These are phyloP conservation scores for Nicator chloris DNA, from an alignment of 2,113 vertebrate species.

Conservation along the genomic window DNA sequence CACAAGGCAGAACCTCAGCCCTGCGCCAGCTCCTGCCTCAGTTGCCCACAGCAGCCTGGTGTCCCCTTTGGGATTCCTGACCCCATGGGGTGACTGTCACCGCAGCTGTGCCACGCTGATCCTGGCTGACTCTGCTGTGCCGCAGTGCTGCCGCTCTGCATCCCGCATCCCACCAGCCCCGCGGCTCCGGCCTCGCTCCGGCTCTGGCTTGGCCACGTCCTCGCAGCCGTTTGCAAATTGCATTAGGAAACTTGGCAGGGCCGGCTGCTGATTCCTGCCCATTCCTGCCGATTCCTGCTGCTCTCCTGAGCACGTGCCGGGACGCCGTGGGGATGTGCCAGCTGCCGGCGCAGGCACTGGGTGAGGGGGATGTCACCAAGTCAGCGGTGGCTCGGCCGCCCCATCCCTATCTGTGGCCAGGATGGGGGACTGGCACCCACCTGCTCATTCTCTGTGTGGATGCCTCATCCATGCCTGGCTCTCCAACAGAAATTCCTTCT, in stretches of 20 bases:
- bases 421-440: not conserved
- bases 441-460: not conserved
- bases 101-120: fast-evolving
- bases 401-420: not conserved
- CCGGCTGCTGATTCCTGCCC: not conserved
- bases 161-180: not conserved
- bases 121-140: not conserved
- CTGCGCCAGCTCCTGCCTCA: not conserved
- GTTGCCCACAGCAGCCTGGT: fast-evolving
- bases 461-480: not conserved
- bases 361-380: not conserved
- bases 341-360: not conserved
- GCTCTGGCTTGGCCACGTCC: not conserved
- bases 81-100: fast-evolving
- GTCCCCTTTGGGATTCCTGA: not conserved
- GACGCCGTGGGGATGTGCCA: not conserved
- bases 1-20: not conserved
- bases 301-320: not conserved
- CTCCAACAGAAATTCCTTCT: not conserved
- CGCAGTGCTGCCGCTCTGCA: not conserved
- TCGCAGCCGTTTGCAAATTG: not conserved
- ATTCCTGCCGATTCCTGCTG: not conserved
- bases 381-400: fast-evolving
- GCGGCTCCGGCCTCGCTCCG: not conserved
- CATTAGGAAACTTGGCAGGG: not conserved